These are phyloP conservation scores for Drosophila ezoana DNA, from an alignment of 2,888 invertebrate genomes.

Conservation along the genomic window DNA sequence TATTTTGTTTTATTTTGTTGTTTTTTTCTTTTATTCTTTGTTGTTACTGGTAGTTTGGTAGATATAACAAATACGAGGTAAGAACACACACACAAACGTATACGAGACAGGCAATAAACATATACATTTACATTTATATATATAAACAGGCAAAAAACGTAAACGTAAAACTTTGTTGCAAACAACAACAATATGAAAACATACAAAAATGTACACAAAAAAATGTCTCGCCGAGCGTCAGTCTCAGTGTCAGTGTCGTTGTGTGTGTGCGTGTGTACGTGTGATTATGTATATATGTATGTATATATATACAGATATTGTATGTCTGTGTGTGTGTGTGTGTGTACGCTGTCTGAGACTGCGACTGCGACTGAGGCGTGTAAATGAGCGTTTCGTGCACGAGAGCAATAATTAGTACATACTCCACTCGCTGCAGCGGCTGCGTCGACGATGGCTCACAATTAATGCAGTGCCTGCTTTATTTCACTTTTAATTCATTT, in stretches of 20 bases:
- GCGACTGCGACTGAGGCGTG: conserved; percentile 60
- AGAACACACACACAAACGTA: conserved; percentile 46
- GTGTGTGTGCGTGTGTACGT: conserved; percentile 10
- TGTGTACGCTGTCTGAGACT: conserved; percentile 26
- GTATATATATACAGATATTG: conserved; percentile 1
- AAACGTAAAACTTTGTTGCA: conserved; percentile 60
- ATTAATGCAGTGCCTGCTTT: conserved; percentile 36
- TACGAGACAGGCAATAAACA: conserved; percentile 56
- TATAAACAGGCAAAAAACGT: conserved; percentile 60
- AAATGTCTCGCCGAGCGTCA: conserved; percentile 60
- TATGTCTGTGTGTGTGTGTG: conserved; percentile 30
- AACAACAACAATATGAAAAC: conserved; percentile 58
- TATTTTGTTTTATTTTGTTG: conserved; percentile 30
- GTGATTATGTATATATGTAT: neutral
- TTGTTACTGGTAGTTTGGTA: conserved; percentile 10
- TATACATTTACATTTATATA: conserved; percentile 40
- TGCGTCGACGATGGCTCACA: conserved; percentile 45
- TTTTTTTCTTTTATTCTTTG: conserved; percentile 14
- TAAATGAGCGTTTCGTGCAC: conserved; percentile 71
- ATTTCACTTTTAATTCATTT: conserved; percentile 17
- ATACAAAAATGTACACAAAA: conserved; percentile 67
- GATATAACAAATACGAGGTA: conserved; percentile 53
- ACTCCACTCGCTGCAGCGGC: conserved; percentile 59
- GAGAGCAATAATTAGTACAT: conserved; percentile 69
- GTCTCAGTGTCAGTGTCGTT: conserved; percentile 50